Percentiles rank a stretch among this genome's conserved stretches.
Evolutionary conservation across 37 sponge, comb jelly and placozoan species (phyloP).

Genomic region (Chondrosia reniformis): DNA sequence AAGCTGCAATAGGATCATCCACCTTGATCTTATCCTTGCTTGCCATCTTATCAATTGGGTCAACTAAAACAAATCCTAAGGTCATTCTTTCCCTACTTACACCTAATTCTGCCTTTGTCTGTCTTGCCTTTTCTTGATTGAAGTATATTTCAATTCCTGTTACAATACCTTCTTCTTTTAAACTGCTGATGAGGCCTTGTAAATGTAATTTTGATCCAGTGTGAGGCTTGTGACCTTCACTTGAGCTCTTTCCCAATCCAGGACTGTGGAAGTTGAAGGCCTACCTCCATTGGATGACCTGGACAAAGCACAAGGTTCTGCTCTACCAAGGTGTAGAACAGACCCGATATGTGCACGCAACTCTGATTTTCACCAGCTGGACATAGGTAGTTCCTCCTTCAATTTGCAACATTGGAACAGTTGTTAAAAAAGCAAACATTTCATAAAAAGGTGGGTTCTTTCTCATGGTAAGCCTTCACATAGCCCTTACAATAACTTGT

Average conservation of each 20-base stretch:
- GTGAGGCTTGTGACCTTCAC: too few species aligned
- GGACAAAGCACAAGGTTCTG: slow-evolving; percentile 26
- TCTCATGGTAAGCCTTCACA: slow-evolving; percentile 30
- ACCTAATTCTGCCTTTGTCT: too few species aligned
- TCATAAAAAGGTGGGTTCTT: slow-evolving; percentile 29
- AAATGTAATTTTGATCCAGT: not conserved
- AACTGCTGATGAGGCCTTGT: not conserved
- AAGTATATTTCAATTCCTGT: not conserved
- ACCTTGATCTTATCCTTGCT: not conserved
- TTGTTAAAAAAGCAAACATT: not conserved
- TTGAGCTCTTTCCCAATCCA: too few species aligned
- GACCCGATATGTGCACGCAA: slow-evolving; percentile 30
- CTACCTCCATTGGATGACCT: slow-evolving; percentile 9
- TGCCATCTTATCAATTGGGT: slow-evolving; percentile 16
- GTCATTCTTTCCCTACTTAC: too few species aligned
- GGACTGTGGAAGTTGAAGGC: not conserved
- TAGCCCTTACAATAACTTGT: slow-evolving; percentile 4
- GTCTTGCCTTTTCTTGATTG: too few species aligned
- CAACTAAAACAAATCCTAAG: too few species aligned
- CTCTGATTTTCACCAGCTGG: slow-evolving; percentile 8
- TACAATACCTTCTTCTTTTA: not conserved
- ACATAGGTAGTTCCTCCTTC: slow-evolving; percentile 5
- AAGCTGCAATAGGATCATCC: slow-evolving; percentile 4
- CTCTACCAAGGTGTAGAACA: slow-evolving; percentile 17
- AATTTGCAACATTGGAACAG: too few species aligned